These are phyloP conservation scores for Corythoichthys intestinalis DNA, from an alignment of 2,113 vertebrate genomes.

Conservation along the genomic window DNA sequence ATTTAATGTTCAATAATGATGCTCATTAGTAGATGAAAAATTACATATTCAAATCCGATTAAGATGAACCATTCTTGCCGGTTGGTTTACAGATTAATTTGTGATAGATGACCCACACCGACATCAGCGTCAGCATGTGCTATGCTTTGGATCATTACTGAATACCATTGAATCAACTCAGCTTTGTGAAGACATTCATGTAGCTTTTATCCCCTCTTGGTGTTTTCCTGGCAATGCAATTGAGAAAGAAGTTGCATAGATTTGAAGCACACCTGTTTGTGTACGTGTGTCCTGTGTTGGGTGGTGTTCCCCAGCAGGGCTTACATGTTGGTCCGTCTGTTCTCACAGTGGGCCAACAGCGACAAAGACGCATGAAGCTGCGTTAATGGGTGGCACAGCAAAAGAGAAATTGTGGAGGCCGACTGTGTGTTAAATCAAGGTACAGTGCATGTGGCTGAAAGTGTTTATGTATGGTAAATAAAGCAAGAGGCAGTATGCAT, in stretches of 20 bases:
- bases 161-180: slow-evolving; percentile 50
- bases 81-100: slow-evolving; percentile 6
- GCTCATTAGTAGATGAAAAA: slow-evolving; percentile 1
- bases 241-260: slow-evolving; percentile 55
- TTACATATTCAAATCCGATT: slow-evolving; percentile 5
- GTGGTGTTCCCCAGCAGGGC: slow-evolving; percentile 49
- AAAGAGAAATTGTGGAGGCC: slow-evolving; percentile 24
- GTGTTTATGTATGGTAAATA: slow-evolving; percentile 21
- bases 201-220: slow-evolving; percentile 54
- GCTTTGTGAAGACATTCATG: slow-evolving; percentile 55
- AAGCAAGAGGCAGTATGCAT: slow-evolving; percentile 5
- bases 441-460: slow-evolving; percentile 31
- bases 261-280: slow-evolving; percentile 11
- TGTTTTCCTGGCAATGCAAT: slow-evolving; percentile 55
- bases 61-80: slow-evolving; percentile 14
- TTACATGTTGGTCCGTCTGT: slow-evolving; percentile 67
- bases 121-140: slow-evolving; percentile 21
- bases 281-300: slow-evolving; percentile 19
- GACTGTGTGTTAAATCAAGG: slow-evolving; percentile 23
- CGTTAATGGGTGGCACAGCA: slow-evolving; percentile 47
- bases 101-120: slow-evolving; percentile 38
- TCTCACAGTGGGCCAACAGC: slow-evolving; percentile 64
- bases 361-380: slow-evolving; percentile 49
- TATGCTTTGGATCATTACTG: slow-evolving; percentile 31
- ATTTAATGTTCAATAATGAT: neutral